Base-by-base conservation (phyloP, 2,888 invertebrate species). In the Imbricaverruca yamaguchii region DNA sequence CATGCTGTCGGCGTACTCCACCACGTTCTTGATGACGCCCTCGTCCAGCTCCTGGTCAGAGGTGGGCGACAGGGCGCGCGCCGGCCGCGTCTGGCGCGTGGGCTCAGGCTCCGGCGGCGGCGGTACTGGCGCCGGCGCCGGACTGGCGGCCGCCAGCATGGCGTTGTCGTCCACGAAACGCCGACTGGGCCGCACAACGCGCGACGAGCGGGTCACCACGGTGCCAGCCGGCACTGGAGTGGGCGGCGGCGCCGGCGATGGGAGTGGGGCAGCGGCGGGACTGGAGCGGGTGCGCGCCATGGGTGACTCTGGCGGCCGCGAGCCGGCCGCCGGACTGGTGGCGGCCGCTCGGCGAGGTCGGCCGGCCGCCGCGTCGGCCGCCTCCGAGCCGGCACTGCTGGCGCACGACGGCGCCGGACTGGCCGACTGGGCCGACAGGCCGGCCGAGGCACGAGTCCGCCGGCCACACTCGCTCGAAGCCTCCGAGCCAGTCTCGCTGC, bases 1-100 rank as follows among this genome's bases (percentile, higher is more conserved):
- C 74, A 74, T 74, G 55, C 74, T 74, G 74, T 74, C 74, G 21
- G 74, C 74, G 55, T 74, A 74, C 74, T 74, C 74, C 74, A 55
- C 74, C 74, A 74, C 74, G 12, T 23, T 74, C 39, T 74, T 53
- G 74, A 74, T 74, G 74, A 74, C 74, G 53, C 74, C 74, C 21
- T 74, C 74, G 74, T 74, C 74, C 11, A 74, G 74, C 74, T 74
- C 74, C 18, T 53, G 53, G 74, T 74, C 74, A 0, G 74, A 74
- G 9, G 74, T 21, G 55, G 74, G 74, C 10, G 53, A 74, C 18
- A 55, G 74, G 21, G 74, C 74, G 21, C 74, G 74, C 18, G 74
- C 55, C 11, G 74, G 55, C 21, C 74, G 74, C 74, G 74, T 21
- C 74, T 21, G 53, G 9, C 74, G 74, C 12, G 69, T 15, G 3